Evolutionary conservation across 2,797 vertebrate genomes (phyloP).

Genomic region (Phalanger gymnotis): DNA sequence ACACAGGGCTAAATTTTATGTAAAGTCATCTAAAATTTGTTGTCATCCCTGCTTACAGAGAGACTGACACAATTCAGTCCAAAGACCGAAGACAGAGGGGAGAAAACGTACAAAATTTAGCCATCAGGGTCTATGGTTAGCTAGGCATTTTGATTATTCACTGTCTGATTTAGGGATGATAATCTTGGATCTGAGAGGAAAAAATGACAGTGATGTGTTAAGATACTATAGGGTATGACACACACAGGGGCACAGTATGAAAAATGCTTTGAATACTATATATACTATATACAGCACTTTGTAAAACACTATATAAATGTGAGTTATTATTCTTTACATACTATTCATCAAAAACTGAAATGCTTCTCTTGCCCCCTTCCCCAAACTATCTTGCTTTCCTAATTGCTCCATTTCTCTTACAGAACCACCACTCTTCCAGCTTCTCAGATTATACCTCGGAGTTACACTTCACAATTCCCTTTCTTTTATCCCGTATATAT

Average conservation of each 20-base stretch:
- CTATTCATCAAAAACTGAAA: not conserved
- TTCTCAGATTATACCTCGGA: not conserved
- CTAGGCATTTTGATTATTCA: not conserved
- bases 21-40: not conserved
- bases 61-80: not conserved
- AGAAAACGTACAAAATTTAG: not conserved
- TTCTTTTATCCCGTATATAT: not conserved
- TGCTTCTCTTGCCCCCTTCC: not conserved
- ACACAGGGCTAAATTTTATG: not conserved
- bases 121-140: not conserved
- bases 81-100: not conserved
- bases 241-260: not conserved
- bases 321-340: not conserved
- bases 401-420: not conserved
- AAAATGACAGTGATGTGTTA: not conserved
- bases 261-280: no score
- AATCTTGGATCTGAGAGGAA: not conserved
- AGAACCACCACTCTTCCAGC: not conserved
- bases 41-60: not conserved
- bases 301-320: not conserved
- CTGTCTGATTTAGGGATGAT: not conserved
- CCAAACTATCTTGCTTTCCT: not conserved
- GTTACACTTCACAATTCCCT: not conserved
- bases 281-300: not conserved
- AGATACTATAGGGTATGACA: not conserved